Evolutionary conservation across 2,797 vertebrate species (phyloP).

Genomic region (Pterois miles): DNA sequence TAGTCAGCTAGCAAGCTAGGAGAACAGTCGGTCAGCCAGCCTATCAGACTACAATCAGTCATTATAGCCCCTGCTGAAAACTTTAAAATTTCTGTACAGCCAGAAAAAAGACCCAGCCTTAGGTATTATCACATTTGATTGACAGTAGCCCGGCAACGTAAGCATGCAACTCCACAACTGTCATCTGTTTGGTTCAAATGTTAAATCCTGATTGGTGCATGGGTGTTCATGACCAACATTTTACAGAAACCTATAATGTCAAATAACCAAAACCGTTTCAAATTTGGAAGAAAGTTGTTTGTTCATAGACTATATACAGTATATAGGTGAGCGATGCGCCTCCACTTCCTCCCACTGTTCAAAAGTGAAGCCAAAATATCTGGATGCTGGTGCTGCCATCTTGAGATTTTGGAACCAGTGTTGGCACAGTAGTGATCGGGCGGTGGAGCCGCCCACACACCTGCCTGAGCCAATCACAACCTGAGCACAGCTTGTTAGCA

Average conservation of each 20-base stretch:
- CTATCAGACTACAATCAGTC: conserved; percentile 19
- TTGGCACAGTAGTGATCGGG: too few species aligned
- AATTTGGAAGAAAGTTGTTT: neutral
- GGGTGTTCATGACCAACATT: neutral
- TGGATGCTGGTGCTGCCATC: too few species aligned
- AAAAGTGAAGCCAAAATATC: too few species aligned
- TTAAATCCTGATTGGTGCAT: neutral
- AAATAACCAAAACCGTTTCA: neutral
- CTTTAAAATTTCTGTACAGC: neutral
- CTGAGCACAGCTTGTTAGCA: too few species aligned
- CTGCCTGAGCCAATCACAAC: too few species aligned
- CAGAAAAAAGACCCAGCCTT: neutral
- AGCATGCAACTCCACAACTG: neutral
- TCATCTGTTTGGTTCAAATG: neutral
- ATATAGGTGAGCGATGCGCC: too few species aligned
- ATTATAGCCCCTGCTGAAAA: neutral
- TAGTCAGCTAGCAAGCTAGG: conserved; percentile 17
- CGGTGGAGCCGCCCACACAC: too few species aligned
- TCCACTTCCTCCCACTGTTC: too few species aligned
- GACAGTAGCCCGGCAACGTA: neutral
- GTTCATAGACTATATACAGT: neutral
- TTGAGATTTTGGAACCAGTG: too few species aligned
- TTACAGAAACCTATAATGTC: neutral
- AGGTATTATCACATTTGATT: neutral
- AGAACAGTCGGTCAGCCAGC: conserved; percentile 15